Conservation (phyloP, 2,113 vertebrate genomes). For the Apteryx owenii region DNA sequence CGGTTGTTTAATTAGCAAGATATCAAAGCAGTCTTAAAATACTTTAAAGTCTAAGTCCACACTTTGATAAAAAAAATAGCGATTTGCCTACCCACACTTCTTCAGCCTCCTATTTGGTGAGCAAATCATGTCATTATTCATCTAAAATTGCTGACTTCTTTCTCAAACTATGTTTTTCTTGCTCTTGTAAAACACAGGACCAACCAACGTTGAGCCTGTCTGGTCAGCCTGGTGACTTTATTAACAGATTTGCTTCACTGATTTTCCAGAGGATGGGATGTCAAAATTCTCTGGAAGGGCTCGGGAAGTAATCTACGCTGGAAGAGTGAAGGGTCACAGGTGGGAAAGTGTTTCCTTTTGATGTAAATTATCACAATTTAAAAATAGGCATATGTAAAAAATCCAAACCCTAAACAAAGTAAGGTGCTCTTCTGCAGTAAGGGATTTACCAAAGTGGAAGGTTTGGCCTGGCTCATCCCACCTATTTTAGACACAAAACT, state of each 20-base stretch:
- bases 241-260: neutral
- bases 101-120: neutral
- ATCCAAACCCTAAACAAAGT: neutral
- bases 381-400: neutral
- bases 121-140: neutral
- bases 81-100: neutral
- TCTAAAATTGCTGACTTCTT: neutral
- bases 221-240: neutral
- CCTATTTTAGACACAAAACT: neutral
- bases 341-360: neutral
- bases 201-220: neutral
- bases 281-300: neutral
- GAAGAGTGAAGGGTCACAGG: neutral
- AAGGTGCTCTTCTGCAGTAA: neutral
- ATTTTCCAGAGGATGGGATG: neutral
- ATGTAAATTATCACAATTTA: neutral
- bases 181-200: neutral
- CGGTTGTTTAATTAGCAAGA: conserved; percentile 66
- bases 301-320: neutral
- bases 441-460: neutral
- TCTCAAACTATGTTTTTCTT: neutral
- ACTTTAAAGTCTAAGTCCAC: conserved; percentile 33
- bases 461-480: neutral
- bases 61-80: conserved; percentile 39
- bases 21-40: conserved; percentile 51